Percentiles rank a stretch among this genome's conserved stretches.
phyloP scores from a whole-genome alignment of 35 echinoderm and acorn worm species.

The Hemicentrotus pulcherrimus region DNA sequence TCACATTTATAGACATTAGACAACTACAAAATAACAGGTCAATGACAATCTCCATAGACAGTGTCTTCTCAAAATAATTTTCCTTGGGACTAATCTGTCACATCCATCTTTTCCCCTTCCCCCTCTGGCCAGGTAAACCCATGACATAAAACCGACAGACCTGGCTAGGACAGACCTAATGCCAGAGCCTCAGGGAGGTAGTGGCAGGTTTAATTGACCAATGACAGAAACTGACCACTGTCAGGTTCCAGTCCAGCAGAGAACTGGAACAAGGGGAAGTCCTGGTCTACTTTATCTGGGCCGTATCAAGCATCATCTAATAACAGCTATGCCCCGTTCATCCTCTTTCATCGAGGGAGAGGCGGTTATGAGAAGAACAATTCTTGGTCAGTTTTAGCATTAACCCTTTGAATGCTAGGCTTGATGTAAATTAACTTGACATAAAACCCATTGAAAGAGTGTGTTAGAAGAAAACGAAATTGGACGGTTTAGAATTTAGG shows the following conservation, averaged over 20 bases:
- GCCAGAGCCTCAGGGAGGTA: neutral
- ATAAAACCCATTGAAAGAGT: neutral
- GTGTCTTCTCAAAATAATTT: neutral
- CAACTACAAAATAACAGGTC: neutral
- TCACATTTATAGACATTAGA: neutral
- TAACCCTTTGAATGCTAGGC: neutral
- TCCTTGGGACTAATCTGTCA: neutral
- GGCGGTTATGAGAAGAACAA: neutral
- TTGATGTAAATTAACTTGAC: neutral
- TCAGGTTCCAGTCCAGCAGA: neutral
- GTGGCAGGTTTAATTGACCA: constrained; percentile 6
- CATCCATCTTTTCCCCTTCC: constrained; percentile 8
- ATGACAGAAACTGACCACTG: neutral
- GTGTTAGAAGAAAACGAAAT: no score
- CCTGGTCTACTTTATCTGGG: neutral
- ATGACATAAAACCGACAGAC: neutral
- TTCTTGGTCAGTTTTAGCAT: neutral
- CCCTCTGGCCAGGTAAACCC: neutral
- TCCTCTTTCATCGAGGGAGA: neutral
- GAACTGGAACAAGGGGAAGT: constrained; percentile 15
- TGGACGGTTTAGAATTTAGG: no score
- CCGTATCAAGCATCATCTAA: neutral
- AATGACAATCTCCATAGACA: neutral
- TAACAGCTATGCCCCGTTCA: neutral
- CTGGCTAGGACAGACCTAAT: neutral